A percentile compares a stretch with the other conserved stretches of the same genome.
Evolutionary conservation across 1,140 invertebrate genomes (phyloP).

Genomic region (Xylocopa sonorina): DNA sequence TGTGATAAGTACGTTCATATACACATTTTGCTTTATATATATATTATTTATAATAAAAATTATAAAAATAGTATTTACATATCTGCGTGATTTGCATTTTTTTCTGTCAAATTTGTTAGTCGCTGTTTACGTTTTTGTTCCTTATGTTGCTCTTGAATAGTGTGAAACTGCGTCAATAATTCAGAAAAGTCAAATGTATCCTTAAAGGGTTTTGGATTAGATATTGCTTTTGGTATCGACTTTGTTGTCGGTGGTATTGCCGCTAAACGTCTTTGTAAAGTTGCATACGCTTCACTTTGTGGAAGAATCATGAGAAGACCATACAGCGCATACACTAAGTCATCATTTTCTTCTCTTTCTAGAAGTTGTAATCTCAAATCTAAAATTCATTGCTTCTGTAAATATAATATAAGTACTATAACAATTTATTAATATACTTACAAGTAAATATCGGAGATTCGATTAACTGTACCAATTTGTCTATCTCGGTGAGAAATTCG

Average conservation of each 20-base stretch:
- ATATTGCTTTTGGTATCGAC: constrained; percentile 68
- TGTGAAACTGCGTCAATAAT: constrained; percentile 85
- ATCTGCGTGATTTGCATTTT: constrained; percentile 69
- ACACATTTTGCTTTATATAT: constrained; percentile 16
- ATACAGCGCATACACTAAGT: constrained; percentile 95
- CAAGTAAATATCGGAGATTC: constrained; percentile 99
- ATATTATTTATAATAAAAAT: constrained; percentile 30
- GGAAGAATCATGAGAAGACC: constrained; percentile 98
- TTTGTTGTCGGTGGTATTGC: constrained; percentile 89
- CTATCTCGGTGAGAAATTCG: constrained; percentile 97
- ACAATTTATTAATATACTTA: constrained; percentile 86
- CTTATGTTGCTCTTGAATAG: constrained; percentile 85
- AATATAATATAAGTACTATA: neutral
- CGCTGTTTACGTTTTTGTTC: constrained; percentile 82
- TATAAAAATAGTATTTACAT: constrained; percentile 58
- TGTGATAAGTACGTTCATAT: constrained; percentile 22
- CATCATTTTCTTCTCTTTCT: constrained; percentile 89
- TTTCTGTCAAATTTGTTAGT: constrained; percentile 71
- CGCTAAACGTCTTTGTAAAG: constrained; percentile 92
- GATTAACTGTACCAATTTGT: constrained; percentile 98
- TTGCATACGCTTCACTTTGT: constrained; percentile 97
- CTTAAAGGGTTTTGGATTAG: constrained; percentile 78
- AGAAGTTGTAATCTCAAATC: constrained; percentile 96
- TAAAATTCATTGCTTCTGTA: constrained; percentile 73
- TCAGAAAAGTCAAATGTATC: constrained; percentile 82